Percentiles rank a stretch among this genome's conserved stretches.
Evolutionary conservation across 2,888 invertebrate genomes (phyloP).

Genomic region (Dromius quadrimaculatus): DNA sequence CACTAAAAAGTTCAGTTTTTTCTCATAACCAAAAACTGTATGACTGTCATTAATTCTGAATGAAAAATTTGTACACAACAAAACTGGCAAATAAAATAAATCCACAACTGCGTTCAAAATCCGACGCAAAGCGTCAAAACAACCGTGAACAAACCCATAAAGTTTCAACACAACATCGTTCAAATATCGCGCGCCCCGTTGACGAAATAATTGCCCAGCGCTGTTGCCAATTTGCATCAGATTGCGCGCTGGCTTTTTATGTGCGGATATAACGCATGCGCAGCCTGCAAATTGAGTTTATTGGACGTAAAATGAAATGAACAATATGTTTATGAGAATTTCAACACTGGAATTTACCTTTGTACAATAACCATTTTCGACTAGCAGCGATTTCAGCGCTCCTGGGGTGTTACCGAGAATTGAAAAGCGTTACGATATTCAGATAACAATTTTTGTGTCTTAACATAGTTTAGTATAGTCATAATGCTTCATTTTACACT

Average conservation of each 20-base stretch:
- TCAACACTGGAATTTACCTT: conserved; percentile 45
- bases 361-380: conserved; percentile 31
- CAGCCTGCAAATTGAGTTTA: conserved; percentile 44
- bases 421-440: too few relatives aligned
- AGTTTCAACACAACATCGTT: conserved; percentile 38
- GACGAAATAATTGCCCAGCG: conserved; percentile 39
- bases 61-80: too few relatives aligned
- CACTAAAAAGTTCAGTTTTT: too few relatives aligned
- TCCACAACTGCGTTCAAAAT: conserved; percentile 24
- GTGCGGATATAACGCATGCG: conserved; percentile 24
- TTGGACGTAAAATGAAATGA: conserved; percentile 49
- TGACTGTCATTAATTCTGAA: too few relatives aligned
- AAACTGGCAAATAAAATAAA: conserved; percentile 34
- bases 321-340: conserved; percentile 49
- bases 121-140: conserved; percentile 33
- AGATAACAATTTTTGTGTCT: too few relatives aligned
- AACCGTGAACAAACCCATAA: conserved; percentile 42
- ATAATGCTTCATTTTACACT: too few relatives aligned
- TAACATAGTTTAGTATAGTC: too few relatives aligned
- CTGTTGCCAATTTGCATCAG: conserved; percentile 39
- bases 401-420: too few relatives aligned
- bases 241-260: conserved; percentile 39
- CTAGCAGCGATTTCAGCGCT: conserved; percentile 16
- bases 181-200: conserved; percentile 36
- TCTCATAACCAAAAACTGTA: too few relatives aligned